phyloP scores from a whole-genome alignment of 2,113 vertebrate genomes.

The Guaruba guarouba region DNA sequence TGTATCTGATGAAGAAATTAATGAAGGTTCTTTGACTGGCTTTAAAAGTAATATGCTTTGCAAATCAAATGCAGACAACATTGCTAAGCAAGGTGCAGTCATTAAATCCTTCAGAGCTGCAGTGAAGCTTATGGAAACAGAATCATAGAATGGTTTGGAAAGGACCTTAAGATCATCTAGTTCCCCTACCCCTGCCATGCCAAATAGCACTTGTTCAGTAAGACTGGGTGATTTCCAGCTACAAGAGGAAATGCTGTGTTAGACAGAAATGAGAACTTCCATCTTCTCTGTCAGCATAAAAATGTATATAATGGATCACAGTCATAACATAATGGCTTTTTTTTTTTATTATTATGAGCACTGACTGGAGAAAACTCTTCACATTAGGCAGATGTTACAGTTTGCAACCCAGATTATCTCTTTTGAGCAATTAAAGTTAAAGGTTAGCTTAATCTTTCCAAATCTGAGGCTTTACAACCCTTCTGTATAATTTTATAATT shows the following conservation, averaged over 20 bases:
- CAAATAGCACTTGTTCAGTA: not conserved
- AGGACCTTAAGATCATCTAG: not conserved
- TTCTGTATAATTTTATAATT: not conserved
- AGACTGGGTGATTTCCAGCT: not conserved
- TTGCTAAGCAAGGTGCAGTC: not conserved
- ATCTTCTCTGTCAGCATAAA: not conserved
- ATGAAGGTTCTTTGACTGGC: not conserved
- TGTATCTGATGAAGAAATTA: not conserved
- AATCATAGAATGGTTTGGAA: not conserved
- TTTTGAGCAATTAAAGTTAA: not conserved
- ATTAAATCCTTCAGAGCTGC: not conserved
- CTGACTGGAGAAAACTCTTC: not conserved
- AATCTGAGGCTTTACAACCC: not conserved
- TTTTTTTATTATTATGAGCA: not conserved
- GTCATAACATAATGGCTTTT: not conserved
- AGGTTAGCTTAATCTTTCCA: not conserved
- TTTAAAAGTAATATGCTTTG: not conserved
- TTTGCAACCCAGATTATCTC: not conserved
- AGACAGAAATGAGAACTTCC: not conserved
- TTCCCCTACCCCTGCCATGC: not conserved
- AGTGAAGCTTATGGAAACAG: not conserved
- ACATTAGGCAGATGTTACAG: not conserved
- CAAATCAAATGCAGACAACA: not conserved
- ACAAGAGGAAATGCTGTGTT: not conserved
- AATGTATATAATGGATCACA: not conserved